phyloP scores from a whole-genome alignment of 2,797 vertebrate genomes.

The Chelonia mydas region DNA sequence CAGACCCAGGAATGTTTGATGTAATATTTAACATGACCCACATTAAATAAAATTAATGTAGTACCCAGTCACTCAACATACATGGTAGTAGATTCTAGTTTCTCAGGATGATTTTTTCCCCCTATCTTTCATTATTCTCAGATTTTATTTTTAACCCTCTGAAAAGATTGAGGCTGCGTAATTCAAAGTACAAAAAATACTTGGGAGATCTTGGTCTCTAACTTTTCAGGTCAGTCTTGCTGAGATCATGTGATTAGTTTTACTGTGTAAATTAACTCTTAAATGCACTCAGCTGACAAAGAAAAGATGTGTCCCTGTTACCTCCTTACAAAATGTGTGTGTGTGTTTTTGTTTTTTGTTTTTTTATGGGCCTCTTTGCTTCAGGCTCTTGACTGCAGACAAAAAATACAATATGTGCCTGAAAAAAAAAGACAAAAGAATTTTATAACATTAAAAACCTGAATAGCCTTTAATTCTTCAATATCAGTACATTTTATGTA shows the following conservation, averaged over 20 bases:
- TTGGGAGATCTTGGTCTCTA: conserved; percentile 65
- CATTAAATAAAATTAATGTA: accelerated
- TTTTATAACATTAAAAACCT: conserved; percentile 88
- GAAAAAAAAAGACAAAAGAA: conserved; percentile 87
- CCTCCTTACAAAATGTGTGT: conserved; percentile 77
- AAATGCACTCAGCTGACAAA: conserved; percentile 80
- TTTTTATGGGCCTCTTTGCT: conserved; percentile 78
- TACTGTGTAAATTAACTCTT: conserved; percentile 77
- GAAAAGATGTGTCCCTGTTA: conserved; percentile 78
- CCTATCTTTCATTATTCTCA: conserved; percentile 6
- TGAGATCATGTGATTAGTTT: conserved; percentile 72
- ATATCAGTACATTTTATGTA: conserved; percentile 81
- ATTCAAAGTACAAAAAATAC: conserved; percentile 53
- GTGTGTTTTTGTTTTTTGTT: conserved; percentile 43
- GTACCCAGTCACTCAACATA: background rate
- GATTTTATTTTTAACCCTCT: conserved; percentile 16
- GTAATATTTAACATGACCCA: background rate
- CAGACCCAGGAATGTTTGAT: background rate
- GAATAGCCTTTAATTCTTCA: conserved; percentile 88
- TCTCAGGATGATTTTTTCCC: conserved; percentile 60
- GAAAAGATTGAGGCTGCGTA: conserved; percentile 61
- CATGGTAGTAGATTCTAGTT: conserved; percentile 15
- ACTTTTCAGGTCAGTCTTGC: conserved; percentile 61
- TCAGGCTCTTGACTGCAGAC: conserved; percentile 82
- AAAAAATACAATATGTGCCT: conserved; percentile 89